These are phyloP conservation scores for Cryptus armator DNA, from an alignment of 2,888 invertebrate genomes.

Conservation along the genomic window DNA sequence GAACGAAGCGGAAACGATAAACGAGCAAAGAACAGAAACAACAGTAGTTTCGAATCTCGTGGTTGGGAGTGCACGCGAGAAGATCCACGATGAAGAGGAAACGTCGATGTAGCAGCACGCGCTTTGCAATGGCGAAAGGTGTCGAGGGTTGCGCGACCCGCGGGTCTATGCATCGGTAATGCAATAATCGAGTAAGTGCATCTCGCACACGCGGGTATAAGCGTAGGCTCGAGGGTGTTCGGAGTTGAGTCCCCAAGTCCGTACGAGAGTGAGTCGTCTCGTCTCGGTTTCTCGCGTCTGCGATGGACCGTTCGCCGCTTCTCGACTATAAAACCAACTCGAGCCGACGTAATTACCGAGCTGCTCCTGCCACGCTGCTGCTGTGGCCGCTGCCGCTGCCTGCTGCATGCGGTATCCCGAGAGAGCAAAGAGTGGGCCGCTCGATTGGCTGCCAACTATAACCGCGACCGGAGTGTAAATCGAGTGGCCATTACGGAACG, in stretches of 20 bases:
- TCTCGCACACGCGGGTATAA: constrained; percentile 9
- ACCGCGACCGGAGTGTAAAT: constrained; percentile 74
- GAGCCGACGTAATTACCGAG: constrained; percentile 80
- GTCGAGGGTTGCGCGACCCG: constrained; percentile 60
- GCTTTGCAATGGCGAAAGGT: constrained; percentile 35
- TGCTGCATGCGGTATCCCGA: constrained; percentile 67
- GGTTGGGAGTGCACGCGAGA: constrained; percentile 4
- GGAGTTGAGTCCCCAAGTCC: background rate
- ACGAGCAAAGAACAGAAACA: constrained; percentile 5
- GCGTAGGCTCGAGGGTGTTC: constrained; percentile 50
- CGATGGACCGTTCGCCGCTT: constrained; percentile 62
- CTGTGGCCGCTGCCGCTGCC: constrained; percentile 77
- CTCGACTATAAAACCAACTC: constrained; percentile 81
- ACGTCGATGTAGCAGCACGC: constrained; percentile 9
- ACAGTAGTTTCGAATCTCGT: background rate
- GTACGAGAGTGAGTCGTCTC: constrained; percentile 77
- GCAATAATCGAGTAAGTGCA: constrained; percentile 79
- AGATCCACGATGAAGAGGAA: constrained; percentile 15
- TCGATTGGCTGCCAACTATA: constrained; percentile 70
- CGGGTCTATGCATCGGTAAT: constrained; percentile 80
- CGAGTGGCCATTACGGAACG: constrained; percentile 77
- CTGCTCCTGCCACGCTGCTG: constrained; percentile 78
- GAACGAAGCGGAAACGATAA: constrained; percentile 23
- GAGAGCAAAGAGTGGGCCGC: constrained; percentile 46
- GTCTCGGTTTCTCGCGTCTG: constrained; percentile 72